Evolutionary conservation across 2,888 invertebrate genomes (phyloP).

Genomic region (Drosophila cognata): DNA sequence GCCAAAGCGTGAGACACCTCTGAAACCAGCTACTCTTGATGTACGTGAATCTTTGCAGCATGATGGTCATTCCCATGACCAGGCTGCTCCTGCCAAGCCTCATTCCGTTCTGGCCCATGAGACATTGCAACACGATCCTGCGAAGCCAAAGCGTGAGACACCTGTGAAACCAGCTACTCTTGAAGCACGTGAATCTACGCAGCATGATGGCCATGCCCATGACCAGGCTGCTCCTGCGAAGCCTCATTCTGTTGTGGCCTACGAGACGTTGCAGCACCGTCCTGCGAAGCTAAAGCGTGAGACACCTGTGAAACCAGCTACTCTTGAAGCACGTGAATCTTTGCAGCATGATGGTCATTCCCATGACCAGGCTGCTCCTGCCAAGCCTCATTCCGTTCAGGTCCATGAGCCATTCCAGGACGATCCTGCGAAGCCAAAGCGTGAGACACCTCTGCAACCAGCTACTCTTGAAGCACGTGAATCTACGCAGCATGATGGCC

Average conservation of each 20-base stretch:
- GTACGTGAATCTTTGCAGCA: neutral
- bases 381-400: neutral
- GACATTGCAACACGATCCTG: constrained; percentile 13
- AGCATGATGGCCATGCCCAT: constrained; percentile 3
- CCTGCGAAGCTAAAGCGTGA: constrained; percentile 8
- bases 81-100: constrained; percentile 1
- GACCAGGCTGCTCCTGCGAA: constrained; percentile 13
- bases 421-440: neutral
- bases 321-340: constrained; percentile 12
- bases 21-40: constrained; percentile 3
- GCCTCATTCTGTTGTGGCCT: constrained; percentile 16
- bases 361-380: neutral
- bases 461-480: neutral
- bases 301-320: constrained; percentile 10
- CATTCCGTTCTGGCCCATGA: constrained; percentile 8
- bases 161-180: neutral
- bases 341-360: constrained; percentile 8
- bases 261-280: constrained; percentile 25
- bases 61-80: neutral
- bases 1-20: constrained; percentile 14
- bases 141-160: constrained; percentile 1
- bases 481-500: neutral
- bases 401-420: neutral
- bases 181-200: neutral
- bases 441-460: neutral